Evolutionary conservation across 2,113 vertebrate genomes (phyloP).

Genomic region (Symphodus melops): DNA sequence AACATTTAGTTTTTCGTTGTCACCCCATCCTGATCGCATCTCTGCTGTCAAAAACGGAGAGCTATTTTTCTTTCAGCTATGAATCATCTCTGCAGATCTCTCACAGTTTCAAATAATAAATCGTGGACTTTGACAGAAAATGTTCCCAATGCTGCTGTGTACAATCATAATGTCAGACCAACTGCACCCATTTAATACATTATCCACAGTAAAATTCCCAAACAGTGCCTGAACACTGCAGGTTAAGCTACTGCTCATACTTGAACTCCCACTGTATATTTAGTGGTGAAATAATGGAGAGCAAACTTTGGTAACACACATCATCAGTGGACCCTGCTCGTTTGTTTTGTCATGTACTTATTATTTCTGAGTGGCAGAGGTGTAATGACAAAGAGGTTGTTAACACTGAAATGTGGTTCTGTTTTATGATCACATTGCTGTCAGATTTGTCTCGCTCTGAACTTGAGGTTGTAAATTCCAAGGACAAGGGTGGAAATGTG

Average conservation of each 20-base stretch:
- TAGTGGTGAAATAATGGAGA: constrained; percentile 25
- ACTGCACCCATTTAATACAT: constrained; percentile 23
- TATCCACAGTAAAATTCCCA: constrained; percentile 23
- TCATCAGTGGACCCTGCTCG: neutral
- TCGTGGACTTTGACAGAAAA: constrained; percentile 43
- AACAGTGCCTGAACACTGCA: neutral
- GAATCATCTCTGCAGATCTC: constrained; percentile 63
- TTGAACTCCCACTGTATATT: constrained; percentile 10
- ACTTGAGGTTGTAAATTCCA: constrained; percentile 36
- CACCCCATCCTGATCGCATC: constrained; percentile 35
- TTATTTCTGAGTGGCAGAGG: constrained; percentile 34
- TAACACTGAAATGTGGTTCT: constrained; percentile 38
- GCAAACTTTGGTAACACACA: constrained; percentile 19
- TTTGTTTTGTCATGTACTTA: constrained; percentile 29
- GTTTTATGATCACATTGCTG: constrained; percentile 41
- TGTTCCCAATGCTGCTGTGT: constrained; percentile 17
- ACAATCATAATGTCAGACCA: constrained; percentile 41
- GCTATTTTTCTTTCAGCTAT: constrained; percentile 53
- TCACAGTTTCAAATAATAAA: constrained; percentile 61
- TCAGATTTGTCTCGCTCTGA: constrained; percentile 32
- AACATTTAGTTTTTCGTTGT: constrained; percentile 57
- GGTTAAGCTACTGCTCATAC: constrained; percentile 19
- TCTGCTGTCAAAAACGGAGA: constrained; percentile 56
- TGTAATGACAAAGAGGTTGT: constrained; percentile 44
- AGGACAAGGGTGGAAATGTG: constrained; percentile 39